Base-by-base conservation (phyloP, 1,140 invertebrate species). In the Ceratina japonica region DNA sequence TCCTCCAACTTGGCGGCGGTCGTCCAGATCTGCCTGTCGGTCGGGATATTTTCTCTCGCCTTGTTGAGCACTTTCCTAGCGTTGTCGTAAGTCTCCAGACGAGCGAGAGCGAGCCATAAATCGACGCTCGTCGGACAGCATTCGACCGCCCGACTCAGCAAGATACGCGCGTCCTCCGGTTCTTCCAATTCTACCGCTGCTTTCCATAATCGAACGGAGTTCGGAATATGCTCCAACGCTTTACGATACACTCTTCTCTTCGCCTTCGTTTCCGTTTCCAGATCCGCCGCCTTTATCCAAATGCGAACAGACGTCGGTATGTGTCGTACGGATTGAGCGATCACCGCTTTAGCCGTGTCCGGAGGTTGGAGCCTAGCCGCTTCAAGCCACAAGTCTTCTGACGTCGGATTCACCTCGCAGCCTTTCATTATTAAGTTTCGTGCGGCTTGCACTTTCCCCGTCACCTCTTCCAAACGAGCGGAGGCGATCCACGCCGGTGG, bases 401-500 rank as follows among this genome's bases (percentile, higher is more conserved):
- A 99, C 79, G 97, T 97, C 0, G 97, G 97, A 93, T 99, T 99
- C 75, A 98, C 97, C 90, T 98, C 97, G 86, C 97, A 97, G 1
- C 96, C 99, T 91, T 99, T 97, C 98, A 99, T 99, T 83, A 99
- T 99, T 0, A 99, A 93, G 93, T 99, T 99, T 80, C 98, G 92
- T 0, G 99, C 99, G 27, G 97, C 97, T 93, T 99, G 98, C 2
- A 99, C 94, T 93, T 99, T 99, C n/a, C 98, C 99, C 16, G 98
- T 99, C 0, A 99, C 98, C 94, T 99, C 98, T 92, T 99, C 99
- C 20, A 99, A 93, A 83, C 98, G 94, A n/a, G 98, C 99, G 72
- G 98, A 99, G 12, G 99, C 99, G 87, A 99, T 98, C 99, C 99
- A 99, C 7, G 98, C 99, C 20, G 98, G 98, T 22, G 98, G 98